Base-by-base conservation (phyloP, 2,888 invertebrate species). In the Holacanthella duospinosa region DNA sequence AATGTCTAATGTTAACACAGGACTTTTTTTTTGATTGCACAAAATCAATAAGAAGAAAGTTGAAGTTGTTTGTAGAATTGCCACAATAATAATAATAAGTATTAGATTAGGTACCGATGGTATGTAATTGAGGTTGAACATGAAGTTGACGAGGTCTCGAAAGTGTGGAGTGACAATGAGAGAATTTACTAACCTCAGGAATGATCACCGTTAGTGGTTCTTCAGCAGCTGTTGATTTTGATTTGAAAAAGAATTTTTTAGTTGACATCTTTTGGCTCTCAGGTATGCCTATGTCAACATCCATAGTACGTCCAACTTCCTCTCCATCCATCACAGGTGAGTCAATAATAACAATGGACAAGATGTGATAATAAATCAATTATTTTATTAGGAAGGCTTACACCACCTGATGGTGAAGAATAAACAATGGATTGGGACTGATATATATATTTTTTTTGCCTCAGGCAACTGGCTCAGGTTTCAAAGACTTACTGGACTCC, bases 181-280 rank as follows among this genome's bases (percentile, higher is more conserved):
- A n/a, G n/a, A n/a, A n/a, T 36, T 36, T 16, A 16, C 9, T 36
- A 36, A 86, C 86, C 82, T 86, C 86, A 2, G 89, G 90, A 75
- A 91, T 88, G 71, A 86, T 82, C 69, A 91, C 84, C 79, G 89
- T 89, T 74, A 91, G 78, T 74, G 89, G 87, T 78, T 84, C 84
- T 75, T 84, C 80, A 64, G 81, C 79, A 71, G 82, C 82, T 58
- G 58, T 62, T 44, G 62, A 60, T 59, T 60, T 65, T 66, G 87
- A 86, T 66, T 86, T 84, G 79, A 90, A 91, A 71, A 88, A 83
- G 79, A 89, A 90, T 78, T 87, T 88, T 79, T 89, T 89, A 76
- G 89, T 19, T 29, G 44, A 44, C 25, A 43, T 48, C 48, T 48
- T 48, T 21, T n/a, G 48, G n/a, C n/a, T n/a, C n/a, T n/a, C n/a